Evolutionary conservation across 2,113 vertebrate genomes (phyloP), one percentile per base, ranked within the genome.

Genomic region (Tachysurus fulvidraco): DNA sequence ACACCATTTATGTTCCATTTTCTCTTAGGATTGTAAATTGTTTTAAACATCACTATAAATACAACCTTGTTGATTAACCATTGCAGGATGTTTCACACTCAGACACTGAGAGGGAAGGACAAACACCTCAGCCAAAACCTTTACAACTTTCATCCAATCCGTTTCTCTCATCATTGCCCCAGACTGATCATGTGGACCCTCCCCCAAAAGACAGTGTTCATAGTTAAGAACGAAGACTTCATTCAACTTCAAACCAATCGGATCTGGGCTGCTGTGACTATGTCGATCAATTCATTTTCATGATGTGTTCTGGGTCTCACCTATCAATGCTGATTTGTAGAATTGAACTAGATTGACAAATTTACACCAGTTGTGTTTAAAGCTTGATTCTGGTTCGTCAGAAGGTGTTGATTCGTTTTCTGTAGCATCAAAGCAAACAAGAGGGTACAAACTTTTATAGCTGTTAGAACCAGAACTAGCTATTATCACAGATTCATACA

Each of bases 111-210:
- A 12, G 6, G 13, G 67, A 64, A 59, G 41, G 16, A 69, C 85
- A 77, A n/a, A 8, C 25, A 36, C 44, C 28, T 23, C 81, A 81
- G 25, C 67, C 12, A 57, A 60, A 69, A 3, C 5, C 71, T 12
- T 28, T 0, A 57, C 85, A 5, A 0, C 6, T n/a, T 0, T 11
- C 83, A n/a, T 12, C 55, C 0, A 1, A 55, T 69, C 83, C 86
- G 3, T 46, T 86, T 10, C 36, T 92, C 73, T 88, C 89, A 59
- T 73, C 88, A 0, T 0, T 36, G 17, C 87, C 89, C 5, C 85
- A 60, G 0, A 16, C 67, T 28, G 90, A 90, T 76, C 93, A 94
- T 78, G 87, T 91, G 54, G 94, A 96, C 4, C 93, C 94, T 0
- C 94, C 92, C 65, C 92, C 95, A 1, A 28, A 91, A 41, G 87